Conservation (phyloP, 2,797 vertebrate genomes). For the Manis javanica region DNA sequence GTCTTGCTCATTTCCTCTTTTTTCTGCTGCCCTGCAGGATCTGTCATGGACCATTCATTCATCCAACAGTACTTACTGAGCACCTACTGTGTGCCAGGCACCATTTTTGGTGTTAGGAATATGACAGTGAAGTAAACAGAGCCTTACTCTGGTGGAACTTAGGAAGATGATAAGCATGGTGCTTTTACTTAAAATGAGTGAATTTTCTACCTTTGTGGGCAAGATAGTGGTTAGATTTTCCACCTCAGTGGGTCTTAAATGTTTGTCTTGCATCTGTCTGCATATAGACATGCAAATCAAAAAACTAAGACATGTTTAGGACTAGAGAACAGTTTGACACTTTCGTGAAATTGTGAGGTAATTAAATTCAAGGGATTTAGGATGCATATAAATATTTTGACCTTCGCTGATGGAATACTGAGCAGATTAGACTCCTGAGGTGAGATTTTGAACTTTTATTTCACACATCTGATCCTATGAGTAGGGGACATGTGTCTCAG, state of each 20-base stretch:
- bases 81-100: background rate
- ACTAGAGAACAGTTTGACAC: slow-evolving; percentile 1
- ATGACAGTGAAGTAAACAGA: background rate
- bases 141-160: background rate
- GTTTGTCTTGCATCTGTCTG: background rate
- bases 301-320: background rate
- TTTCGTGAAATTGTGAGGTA: background rate
- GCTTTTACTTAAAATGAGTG: slow-evolving; percentile 10
- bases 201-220: background rate
- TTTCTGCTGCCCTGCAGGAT: background rate
- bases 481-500: background rate
- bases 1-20: background rate
- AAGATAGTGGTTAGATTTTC: background rate
- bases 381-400: background rate
- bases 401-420: background rate
- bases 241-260: background rate
- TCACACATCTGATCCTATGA: background rate
- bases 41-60: background rate
- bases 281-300: background rate
- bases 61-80: background rate
- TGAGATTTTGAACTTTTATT: slow-evolving; percentile 23
- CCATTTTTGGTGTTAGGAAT: background rate
- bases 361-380: background rate
- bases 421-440: slow-evolving; percentile 14
- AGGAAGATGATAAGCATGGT: background rate